Conservation (phyloP, 2,888 invertebrate species). For the Tupiocoris notatus region DNA sequence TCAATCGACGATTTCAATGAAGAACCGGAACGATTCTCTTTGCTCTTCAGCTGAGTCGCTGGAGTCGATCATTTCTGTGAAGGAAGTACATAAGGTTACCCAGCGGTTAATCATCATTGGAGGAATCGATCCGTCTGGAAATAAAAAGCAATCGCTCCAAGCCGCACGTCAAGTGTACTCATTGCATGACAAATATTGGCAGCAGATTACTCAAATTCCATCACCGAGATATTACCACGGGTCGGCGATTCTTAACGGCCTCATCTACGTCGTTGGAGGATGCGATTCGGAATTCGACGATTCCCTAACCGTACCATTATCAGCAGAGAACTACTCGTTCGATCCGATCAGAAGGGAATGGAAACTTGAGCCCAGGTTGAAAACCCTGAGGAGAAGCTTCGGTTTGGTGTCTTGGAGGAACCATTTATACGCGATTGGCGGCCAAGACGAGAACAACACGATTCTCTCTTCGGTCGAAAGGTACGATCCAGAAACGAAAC, state of each 20-base stretch:
- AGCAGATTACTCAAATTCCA: constrained; percentile 66
- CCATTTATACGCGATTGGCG: constrained; percentile 70
- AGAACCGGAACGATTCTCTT: not conserved
- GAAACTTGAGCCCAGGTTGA: constrained; percentile 64
- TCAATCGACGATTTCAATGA: not conserved
- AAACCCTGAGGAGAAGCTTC: constrained; percentile 66
- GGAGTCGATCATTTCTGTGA: constrained; percentile 22
- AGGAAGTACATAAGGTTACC: not conserved
- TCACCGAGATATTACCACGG: constrained; percentile 70
- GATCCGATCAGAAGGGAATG: constrained; percentile 65
- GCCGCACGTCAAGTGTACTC: not conserved
- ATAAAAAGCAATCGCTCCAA: constrained; percentile 8
- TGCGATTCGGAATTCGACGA: constrained; percentile 65
- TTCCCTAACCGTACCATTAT: constrained; percentile 45
- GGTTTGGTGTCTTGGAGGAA: constrained; percentile 65
- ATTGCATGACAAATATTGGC: constrained; percentile 60
- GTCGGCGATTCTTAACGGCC: constrained; percentile 63
- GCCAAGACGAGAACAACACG: constrained; percentile 65
- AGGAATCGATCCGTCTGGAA: constrained; percentile 40
- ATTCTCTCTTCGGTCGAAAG: constrained; percentile 63
- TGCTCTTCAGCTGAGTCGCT: constrained; percentile 14
- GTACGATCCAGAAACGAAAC: constrained; percentile 60
- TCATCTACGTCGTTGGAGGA: constrained; percentile 68
- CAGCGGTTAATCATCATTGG: constrained; percentile 32
- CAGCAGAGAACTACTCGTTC: constrained; percentile 66